Evolutionary conservation across 2,888 invertebrate species (phyloP), one percentile per base, ranked within the genome.

Genomic region (Pycnomerus fuliginosus): DNA sequence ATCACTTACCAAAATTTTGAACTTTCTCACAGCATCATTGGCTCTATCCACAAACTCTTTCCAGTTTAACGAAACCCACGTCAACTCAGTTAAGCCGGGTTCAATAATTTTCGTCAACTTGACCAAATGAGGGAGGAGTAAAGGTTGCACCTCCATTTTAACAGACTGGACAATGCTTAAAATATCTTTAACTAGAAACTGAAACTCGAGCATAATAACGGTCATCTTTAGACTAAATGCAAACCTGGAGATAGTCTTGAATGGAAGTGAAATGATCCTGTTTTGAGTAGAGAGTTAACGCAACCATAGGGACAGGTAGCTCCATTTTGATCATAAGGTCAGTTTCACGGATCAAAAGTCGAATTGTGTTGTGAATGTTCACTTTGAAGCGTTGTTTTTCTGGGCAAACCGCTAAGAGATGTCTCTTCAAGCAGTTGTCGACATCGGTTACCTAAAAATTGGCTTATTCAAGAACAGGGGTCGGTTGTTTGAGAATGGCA

Each of bases 21-120:
- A 91, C 40, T 85, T 83, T 53, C 85, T 82, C 14, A 95, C 85
- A 12, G 89, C 87, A 23, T 81, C 78, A 52, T 86, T 84, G 14
- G 88, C 87, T 37, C 79, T 78, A 44, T 85, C 82, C 47, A 89
- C 83, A 68, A 90, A 94, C 40, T 77, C 76, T 42, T 82, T 80
- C 85, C 95, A 92, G 52, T 85, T 82, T 10, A 85, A 79, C 47
- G 89, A 85, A 1, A 92, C 91, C 96, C 96, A 97, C 17, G 85
- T 87, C 8, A 95, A 80, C 7, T 80, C 78, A 13, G 80, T 81
- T 16, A 95, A 73, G 1, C 90, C 94, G 0, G 94, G 93, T 39
- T 87, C 83, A 14, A 96, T 74, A 53, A 90, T 81, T 5, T 86
- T 84, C 2, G 91, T 87, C 8, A 96, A 78, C 14, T 87, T 83